phyloP scores from a whole-genome alignment of 1,140 invertebrate species.

The Nautilus pompilius region DNA sequence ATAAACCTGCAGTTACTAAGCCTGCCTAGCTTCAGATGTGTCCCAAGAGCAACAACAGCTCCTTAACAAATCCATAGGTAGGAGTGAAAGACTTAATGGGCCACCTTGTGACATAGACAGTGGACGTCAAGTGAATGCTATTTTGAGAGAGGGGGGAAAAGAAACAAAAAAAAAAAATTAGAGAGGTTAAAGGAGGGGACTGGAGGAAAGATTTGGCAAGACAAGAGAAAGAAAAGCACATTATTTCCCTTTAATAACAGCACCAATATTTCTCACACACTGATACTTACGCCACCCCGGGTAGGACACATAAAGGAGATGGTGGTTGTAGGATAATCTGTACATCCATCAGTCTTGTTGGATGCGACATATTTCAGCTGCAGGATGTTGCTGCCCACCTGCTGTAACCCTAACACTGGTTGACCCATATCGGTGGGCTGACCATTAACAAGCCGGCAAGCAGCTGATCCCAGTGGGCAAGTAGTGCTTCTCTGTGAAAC shows the following conservation, averaged over 20 bases:
- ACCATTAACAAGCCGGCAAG: constrained; percentile 20
- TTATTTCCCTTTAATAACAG: background rate
- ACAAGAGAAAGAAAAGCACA: background rate
- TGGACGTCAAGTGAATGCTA: background rate
- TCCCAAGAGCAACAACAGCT: too few species aligned
- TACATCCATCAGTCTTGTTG: constrained; percentile 24
- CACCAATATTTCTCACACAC: background rate
- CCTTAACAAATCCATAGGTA: too few species aligned
- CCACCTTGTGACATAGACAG: too few species aligned
- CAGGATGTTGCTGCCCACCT: constrained; percentile 16
- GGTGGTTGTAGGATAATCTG: constrained; percentile 27
- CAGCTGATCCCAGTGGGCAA: constrained; percentile 28
- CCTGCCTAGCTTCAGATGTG: too few species aligned
- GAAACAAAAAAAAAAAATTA: background rate
- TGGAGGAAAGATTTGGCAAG: background rate
- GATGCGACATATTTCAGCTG: constrained; percentile 21
- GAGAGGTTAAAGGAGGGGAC: background rate
- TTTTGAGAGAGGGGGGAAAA: background rate
- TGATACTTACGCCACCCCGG: constrained; percentile 33
- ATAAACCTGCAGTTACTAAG: too few species aligned
- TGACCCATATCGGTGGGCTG: constrained; percentile 19
- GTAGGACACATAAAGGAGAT: constrained; percentile 42
- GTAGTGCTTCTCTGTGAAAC: too few species aligned
- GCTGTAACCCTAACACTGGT: constrained; percentile 15
- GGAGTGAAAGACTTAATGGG: too few species aligned